Evolutionary conservation across 2,888 invertebrate species (phyloP), one percentile per base, ranked within the genome.

Genomic region (Trachelus troglodyta): DNA sequence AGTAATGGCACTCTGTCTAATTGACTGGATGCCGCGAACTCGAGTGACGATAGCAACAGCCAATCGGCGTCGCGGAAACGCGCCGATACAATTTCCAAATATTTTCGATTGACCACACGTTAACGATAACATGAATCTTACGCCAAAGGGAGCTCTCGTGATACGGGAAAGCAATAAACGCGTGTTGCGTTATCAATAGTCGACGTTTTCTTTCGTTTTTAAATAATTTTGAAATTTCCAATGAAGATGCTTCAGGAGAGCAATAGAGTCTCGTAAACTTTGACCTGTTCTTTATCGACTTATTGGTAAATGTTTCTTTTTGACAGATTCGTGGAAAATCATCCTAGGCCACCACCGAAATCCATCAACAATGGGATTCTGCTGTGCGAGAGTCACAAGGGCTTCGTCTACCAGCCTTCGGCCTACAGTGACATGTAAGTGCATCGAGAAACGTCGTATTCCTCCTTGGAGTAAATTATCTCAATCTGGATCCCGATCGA

Each of bases 361-460:
- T 81, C 86, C 3, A 87, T 90, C 37, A 84, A 87, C 71, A 90
- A 90, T 73, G 81, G 83, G 12, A 81, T 83, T 15, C 83, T 90
- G 1, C 85, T 90, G 37, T 90, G 90, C 79, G 88, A 89, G 35
- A 79, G 81, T 4, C 90, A 90, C 79, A 87, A 87, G 78, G 90
- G 90, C 34, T 87, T 90, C 73, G 76, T 90, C 15, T 87, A 89
- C 68, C 31, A 83, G 31, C 87, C 89, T 35, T 80, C 80, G 77
- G 73, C 82, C 76, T 80, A 76, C 69, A 82, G 83, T 74, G 89
- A 90, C 68, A 75, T 87, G 90, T 90, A 81, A 90, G 90, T 88
- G 79, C 69, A 69, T 30, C 75, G 75, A 37, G 23, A 12, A 71
- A 11, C 11, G 9, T 71, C 31, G 23, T 23, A 33, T 30, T 15